Conservation (phyloP, 2,888 invertebrate genomes). For the Cephus runcator region DNA sequence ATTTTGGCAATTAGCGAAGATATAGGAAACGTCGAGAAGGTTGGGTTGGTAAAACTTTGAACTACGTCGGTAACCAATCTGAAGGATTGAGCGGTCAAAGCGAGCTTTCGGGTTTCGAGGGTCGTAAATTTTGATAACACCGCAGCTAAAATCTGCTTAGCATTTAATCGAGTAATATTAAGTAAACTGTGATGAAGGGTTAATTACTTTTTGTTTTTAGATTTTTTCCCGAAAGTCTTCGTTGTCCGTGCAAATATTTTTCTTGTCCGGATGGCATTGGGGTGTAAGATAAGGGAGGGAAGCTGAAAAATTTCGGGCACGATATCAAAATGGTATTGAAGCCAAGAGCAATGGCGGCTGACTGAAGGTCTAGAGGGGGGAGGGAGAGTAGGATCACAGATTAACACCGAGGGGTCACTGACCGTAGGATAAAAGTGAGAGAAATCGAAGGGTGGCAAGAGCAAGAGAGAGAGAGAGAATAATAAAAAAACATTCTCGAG, state of each 20-base stretch:
- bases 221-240: not conserved
- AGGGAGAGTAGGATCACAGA: not conserved
- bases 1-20: not conserved
- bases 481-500: slow-evolving; percentile 9
- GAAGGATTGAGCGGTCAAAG: not conserved
- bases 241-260: not conserved
- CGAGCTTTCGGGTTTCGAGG: not conserved
- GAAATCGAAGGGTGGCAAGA: slow-evolving; percentile 4
- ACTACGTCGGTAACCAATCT: not conserved
- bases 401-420: not conserved
- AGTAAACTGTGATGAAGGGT: not conserved
- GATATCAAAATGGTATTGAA: not conserved
- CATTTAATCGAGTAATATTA: not conserved
- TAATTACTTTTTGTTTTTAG: not conserved
- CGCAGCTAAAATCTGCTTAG: not conserved
- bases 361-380: not conserved
- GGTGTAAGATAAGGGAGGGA: not conserved
- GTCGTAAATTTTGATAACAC: not conserved
- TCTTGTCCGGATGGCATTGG: not conserved
- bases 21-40: too few relatives aligned
- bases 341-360: not conserved
- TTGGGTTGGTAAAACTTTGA: not conserved
- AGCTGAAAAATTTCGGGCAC: not conserved
- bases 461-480: not conserved
- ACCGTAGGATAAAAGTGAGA: not conserved